These are phyloP conservation scores for Diloba caeruleocephala DNA, from an alignment of 2,888 invertebrate genomes.

Conservation along the genomic window DNA sequence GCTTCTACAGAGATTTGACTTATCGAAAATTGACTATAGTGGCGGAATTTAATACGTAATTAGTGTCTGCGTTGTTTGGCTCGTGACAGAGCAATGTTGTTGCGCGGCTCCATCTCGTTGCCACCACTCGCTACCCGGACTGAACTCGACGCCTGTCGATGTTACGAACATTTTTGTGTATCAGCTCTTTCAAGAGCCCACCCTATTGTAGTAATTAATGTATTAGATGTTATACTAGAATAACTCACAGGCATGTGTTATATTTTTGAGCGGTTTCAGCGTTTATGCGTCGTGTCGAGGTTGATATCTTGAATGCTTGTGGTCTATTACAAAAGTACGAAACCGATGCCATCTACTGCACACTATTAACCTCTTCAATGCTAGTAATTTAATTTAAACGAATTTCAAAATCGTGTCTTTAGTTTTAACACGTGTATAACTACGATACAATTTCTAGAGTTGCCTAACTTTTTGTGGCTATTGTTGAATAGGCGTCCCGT, in stretches of 20 bases:
- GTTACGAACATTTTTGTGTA: conserved; percentile 39
- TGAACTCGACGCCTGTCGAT: conserved; percentile 34
- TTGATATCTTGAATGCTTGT: conserved; percentile 40
- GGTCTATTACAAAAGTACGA: conserved; percentile 36
- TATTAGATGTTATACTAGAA: conserved; percentile 42
- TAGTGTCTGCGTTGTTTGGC: conserved; percentile 43
- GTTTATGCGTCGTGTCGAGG: conserved; percentile 47
- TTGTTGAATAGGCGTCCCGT: conserved; percentile 16
- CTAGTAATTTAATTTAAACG: no score
- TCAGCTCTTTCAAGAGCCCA: conserved; percentile 30
- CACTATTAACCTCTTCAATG: no score
- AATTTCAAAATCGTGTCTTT: no score
- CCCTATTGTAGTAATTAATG: conserved; percentile 38
- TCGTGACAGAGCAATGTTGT: conserved; percentile 35
- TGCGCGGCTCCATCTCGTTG: conserved; percentile 50
- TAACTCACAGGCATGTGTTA: conserved; percentile 37
- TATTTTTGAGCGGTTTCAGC: conserved; percentile 50
- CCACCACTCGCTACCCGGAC: conserved; percentile 46
- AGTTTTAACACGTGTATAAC: conserved; percentile 10
- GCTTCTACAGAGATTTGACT: conserved; percentile 19
- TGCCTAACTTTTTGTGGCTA: conserved; percentile 37
- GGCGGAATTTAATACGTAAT: conserved; percentile 40
- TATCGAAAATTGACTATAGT: conserved; percentile 22
- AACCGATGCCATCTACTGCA: conserved; percentile 22
- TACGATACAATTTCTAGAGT: conserved; percentile 4